phyloP scores from a whole-genome alignment of 2,888 invertebrate genomes.

The Neoaliturus tenellus region DNA sequence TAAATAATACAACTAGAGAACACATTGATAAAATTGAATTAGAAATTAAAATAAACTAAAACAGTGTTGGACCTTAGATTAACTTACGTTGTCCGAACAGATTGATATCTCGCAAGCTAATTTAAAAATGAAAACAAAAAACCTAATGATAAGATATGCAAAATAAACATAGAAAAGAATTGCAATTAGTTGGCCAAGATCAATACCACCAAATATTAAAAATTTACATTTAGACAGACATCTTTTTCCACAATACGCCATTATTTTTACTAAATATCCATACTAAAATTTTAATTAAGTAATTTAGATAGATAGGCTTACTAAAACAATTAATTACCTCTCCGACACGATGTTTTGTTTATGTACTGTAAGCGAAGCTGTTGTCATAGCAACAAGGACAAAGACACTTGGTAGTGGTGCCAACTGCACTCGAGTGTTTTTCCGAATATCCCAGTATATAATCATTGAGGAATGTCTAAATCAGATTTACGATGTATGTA shows the following conservation, averaged over 20 bases:
- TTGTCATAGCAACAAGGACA: background rate
- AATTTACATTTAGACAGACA: constrained; percentile 22
- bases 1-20: too few species aligned
- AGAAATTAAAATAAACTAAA: too few species aligned
- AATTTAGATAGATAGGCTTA: background rate
- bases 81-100: constrained; percentile 13
- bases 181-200: constrained; percentile 23
- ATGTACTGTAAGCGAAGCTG: background rate
- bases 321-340: too few species aligned
- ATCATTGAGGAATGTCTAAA: too few species aligned
- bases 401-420: too few species aligned
- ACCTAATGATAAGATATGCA: constrained; percentile 10
- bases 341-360: too few species aligned
- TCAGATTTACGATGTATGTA: too few species aligned
- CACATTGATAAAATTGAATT: too few species aligned
- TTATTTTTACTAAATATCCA: background rate
- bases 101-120: background rate
- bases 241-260: background rate
- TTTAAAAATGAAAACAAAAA: constrained; percentile 25
- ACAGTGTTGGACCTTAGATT: too few species aligned
- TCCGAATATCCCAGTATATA: too few species aligned
- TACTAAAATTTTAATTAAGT: constrained; percentile 12
- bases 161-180: constrained; percentile 37
- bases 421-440: too few species aligned
- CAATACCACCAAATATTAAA: constrained; percentile 33